Percentiles rank a stretch among this genome's conserved stretches.
Conservation (phyloP, 2,113 vertebrate genomes). For the Phyllopteryx taeniolatus region DNA sequence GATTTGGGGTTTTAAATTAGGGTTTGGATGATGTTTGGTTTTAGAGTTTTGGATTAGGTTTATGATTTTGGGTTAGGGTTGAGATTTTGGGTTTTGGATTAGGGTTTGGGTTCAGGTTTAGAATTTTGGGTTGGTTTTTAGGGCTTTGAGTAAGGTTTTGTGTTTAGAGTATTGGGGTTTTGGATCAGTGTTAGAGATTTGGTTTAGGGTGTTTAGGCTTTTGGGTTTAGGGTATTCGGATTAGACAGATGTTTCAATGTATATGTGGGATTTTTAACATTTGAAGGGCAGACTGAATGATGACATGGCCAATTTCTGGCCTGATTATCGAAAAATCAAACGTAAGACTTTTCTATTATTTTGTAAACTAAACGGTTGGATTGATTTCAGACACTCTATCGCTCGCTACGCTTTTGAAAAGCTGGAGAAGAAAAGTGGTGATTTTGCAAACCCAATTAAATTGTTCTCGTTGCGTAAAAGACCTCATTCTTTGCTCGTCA, state of each 20-base stretch:
- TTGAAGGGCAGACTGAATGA: background rate
- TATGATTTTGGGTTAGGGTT: too few relatives aligned
- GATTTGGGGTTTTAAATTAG: too few relatives aligned
- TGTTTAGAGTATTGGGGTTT: too few relatives aligned
- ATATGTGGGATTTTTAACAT: background rate
- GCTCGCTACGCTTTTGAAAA: background rate
- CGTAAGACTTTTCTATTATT: background rate
- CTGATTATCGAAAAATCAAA: background rate
- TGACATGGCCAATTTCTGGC: background rate
- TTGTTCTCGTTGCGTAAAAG: background rate
- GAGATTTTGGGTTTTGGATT: too few relatives aligned
- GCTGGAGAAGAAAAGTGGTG: background rate
- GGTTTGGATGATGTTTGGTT: too few relatives aligned
- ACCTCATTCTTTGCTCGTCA: constrained; percentile 3
- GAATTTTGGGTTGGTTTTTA: too few relatives aligned
- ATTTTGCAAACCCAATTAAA: constrained; percentile 1
- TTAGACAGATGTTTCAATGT: background rate
- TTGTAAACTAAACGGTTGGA: background rate
- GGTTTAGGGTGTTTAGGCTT: too few relatives aligned
- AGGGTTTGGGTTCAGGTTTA: too few relatives aligned
- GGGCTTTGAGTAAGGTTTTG: too few relatives aligned
- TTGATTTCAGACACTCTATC: background rate
- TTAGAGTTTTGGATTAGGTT: too few relatives aligned
- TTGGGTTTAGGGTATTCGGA: background rate
- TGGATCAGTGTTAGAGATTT: too few relatives aligned